Conservation (phyloP, 2,113 vertebrate genomes). For the Pterocles gutturalis region DNA sequence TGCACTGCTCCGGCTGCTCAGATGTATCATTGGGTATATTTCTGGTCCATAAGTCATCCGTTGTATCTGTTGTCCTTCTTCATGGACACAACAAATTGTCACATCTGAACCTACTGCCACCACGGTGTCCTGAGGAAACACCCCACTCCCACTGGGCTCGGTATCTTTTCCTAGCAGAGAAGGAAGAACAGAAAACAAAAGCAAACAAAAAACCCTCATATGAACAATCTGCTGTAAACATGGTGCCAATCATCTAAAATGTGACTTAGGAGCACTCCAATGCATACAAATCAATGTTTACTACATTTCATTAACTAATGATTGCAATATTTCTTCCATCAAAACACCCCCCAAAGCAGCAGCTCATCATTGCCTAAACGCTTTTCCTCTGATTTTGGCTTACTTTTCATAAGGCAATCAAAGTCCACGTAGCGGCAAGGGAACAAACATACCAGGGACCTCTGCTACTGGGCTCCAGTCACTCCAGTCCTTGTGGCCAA, state of each 20-base stretch:
- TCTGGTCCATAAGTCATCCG: slow-evolving; percentile 18
- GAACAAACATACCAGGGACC: slow-evolving; percentile 69
- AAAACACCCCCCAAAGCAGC: background rate
- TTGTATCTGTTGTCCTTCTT: slow-evolving; percentile 1
- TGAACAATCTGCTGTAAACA: background rate
- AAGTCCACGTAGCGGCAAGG: background rate
- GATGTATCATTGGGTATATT: slow-evolving; percentile 16
- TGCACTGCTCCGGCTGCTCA: slow-evolving; percentile 73
- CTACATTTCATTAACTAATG: background rate
- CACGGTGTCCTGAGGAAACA: slow-evolving; percentile 77
- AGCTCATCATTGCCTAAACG: background rate
- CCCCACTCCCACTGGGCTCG: background rate
- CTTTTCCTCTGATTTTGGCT: background rate
- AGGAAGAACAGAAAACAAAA: background rate
- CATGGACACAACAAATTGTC: slow-evolving; percentile 78
- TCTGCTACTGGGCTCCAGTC: slow-evolving; percentile 71
- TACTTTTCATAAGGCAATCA: background rate
- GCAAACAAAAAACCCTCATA: background rate
- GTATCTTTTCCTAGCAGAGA: slow-evolving; percentile 52
- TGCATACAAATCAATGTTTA: background rate
- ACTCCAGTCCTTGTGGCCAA: slow-evolving; percentile 75
- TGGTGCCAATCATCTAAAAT: background rate
- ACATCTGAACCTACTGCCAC: slow-evolving; percentile 77
- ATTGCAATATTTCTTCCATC: background rate
- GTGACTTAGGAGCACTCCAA: background rate